These are phyloP conservation scores for Arvicola amphibius DNA, from an alignment of 2,797 vertebrate species.

Conservation along the genomic window DNA sequence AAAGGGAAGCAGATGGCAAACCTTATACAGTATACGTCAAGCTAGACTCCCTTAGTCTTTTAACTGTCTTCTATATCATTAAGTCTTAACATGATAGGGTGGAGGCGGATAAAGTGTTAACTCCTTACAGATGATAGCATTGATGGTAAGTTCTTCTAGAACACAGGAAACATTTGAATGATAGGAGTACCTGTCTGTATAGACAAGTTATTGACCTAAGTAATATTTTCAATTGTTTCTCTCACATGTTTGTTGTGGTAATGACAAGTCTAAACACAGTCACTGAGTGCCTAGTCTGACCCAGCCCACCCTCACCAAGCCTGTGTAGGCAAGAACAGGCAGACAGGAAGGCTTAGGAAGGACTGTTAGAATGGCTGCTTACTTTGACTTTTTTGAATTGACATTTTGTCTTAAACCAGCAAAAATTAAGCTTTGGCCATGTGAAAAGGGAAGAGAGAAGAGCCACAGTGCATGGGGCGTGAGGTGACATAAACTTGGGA, in stretches of 20 bases:
- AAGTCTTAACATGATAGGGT: neutral
- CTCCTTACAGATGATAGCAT: neutral
- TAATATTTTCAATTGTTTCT: neutral
- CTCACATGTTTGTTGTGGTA: neutral
- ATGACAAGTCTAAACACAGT: neutral
- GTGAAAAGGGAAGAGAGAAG: neutral
- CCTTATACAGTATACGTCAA: slow-evolving; percentile 30
- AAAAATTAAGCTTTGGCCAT: neutral
- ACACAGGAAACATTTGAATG: neutral
- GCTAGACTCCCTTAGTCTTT: slow-evolving; percentile 8
- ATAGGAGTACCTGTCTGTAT: neutral
- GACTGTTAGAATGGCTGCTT: neutral
- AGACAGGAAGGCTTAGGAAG: neutral
- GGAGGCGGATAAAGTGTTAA: slow-evolving; percentile 7
- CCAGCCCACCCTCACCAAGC: neutral
- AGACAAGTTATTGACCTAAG: neutral
- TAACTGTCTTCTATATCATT: slow-evolving; percentile 31
- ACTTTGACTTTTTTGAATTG: neutral
- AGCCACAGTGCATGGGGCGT: neutral
- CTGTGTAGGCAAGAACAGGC: neutral
- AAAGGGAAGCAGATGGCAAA: neutral
- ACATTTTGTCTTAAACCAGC: neutral
- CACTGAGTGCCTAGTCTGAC: neutral
- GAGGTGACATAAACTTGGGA: neutral
- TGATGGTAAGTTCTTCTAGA: slow-evolving; percentile 40